phyloP scores from a whole-genome alignment of 53 echinoderm and acorn worm species.

The Glandiceps talaboti region DNA sequence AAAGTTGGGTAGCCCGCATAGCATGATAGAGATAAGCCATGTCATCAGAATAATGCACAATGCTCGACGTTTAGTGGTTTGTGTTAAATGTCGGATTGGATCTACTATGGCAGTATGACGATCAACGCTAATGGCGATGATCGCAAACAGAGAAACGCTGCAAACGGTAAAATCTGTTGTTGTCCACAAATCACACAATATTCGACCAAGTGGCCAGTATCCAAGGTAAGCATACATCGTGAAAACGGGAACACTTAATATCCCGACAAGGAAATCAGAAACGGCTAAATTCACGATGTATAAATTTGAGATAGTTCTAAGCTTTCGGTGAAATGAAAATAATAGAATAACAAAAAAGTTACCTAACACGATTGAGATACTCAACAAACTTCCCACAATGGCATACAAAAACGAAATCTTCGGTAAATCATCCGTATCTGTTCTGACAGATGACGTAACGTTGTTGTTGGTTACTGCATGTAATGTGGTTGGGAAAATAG shows the following conservation, averaged over 20 bases:
- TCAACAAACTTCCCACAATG: background rate
- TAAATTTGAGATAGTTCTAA: background rate
- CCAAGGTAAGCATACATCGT: background rate
- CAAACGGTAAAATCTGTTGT: background rate
- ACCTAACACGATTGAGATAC: background rate
- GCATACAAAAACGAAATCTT: no score
- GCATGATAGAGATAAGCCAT: background rate
- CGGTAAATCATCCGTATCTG: no score
- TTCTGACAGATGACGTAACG: no score
- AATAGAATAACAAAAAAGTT: background rate
- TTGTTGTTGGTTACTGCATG: no score
- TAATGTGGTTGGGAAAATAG: no score
- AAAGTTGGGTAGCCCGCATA: background rate
- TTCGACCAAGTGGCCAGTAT: background rate
- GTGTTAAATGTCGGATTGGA: background rate
- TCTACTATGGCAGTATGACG: background rate
- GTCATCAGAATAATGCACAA: background rate
- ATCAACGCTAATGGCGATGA: background rate
- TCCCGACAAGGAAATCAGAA: background rate
- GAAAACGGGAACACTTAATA: background rate
- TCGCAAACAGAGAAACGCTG: background rate
- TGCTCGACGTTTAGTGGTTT: background rate
- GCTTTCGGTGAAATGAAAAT: background rate
- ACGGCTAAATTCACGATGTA: background rate
- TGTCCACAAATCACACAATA: background rate